phyloP scores from a whole-genome alignment of 2,888 invertebrate genomes.

The Philaethria dido region DNA sequence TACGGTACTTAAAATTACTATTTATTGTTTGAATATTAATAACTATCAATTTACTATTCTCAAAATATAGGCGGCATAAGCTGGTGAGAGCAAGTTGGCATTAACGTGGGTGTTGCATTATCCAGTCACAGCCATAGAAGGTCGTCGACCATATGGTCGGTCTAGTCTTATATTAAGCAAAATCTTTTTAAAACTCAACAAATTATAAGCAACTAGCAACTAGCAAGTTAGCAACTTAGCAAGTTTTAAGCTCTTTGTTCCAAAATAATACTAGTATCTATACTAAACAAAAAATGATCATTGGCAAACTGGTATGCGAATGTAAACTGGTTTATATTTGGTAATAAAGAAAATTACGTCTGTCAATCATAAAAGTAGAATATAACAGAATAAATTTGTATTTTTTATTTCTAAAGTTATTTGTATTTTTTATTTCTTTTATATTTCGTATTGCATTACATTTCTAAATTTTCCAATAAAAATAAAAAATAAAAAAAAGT shows the following conservation, averaged over 20 bases:
- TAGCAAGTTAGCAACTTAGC: neutral
- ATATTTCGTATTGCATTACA: neutral
- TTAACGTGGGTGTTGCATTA: constrained; percentile 47
- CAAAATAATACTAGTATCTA: neutral
- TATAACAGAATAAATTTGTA: neutral
- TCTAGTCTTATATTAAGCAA: constrained; percentile 41
- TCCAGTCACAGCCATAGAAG: constrained; percentile 49
- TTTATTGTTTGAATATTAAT: constrained; percentile 14
- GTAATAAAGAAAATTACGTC: neutral
- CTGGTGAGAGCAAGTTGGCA: constrained; percentile 40
- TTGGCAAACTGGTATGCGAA: constrained; percentile 10
- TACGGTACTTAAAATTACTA: constrained; percentile 15
- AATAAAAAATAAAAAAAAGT: neutral
- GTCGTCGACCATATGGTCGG: constrained; percentile 53
- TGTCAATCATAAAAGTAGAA: constrained; percentile 1
- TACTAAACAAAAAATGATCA: neutral
- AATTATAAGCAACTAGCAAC: neutral
- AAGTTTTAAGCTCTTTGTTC: constrained; percentile 1
- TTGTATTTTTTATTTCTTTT: no score
- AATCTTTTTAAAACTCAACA: constrained; percentile 13
- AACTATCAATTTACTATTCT: neutral
- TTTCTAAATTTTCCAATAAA: no score
- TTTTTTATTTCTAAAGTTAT: no score
- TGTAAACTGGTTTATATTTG: constrained; percentile 12
- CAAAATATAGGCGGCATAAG: constrained; percentile 20